Evolutionary conservation across 2,113 vertebrate genomes (phyloP), one percentile per base, ranked within the genome.

Genomic region (Nerophis lumbriciformis): DNA sequence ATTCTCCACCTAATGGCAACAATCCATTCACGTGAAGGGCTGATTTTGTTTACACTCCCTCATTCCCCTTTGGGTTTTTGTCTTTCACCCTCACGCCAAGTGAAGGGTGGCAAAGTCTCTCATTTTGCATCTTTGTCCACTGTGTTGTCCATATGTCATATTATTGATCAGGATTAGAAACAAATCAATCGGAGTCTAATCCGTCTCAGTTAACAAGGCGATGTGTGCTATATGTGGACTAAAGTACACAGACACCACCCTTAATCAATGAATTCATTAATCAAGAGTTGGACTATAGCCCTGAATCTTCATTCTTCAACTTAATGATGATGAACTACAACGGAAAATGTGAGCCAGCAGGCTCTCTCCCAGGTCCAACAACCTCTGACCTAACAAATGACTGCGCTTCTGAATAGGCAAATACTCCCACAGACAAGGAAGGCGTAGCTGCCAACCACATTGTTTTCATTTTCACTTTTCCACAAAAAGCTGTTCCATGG

Each of bases 1-100:
- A 88, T 87, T 86, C 79, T 84, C 71, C 57, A 68, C 63, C 74
- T 84, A 88, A 89, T 86, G 77, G 84, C 80, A 78, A 84, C 84
- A 77, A 86, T 88, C 79, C 74, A 83, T 85, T 86, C 78, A 75
- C 63, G 79, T 57, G 72, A 69, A 80, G 70, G 74, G 66, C 65
- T 71, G 68, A 77, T 84, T 84, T 78, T 84, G 76, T 85, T 84
- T 81, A 77, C 66, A 35, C 66, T 71, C 69, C 48, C 48, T 61
- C 59, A 59, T 68, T 53, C 38, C 71, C 12, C 45, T 65, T 57
- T 56, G 71, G 16, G 5, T 63, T 53, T 61, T 55, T 56, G 39
- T 72, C 52, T 38, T 63, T 56, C 38, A 6, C 42, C 11, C 8
- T 4, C 61, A 77, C 65, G 56, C 67, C 65, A n/a, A 45, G 76